Evolutionary conservation across 2,888 invertebrate species (phyloP).

Genomic region (Tachina fera): DNA sequence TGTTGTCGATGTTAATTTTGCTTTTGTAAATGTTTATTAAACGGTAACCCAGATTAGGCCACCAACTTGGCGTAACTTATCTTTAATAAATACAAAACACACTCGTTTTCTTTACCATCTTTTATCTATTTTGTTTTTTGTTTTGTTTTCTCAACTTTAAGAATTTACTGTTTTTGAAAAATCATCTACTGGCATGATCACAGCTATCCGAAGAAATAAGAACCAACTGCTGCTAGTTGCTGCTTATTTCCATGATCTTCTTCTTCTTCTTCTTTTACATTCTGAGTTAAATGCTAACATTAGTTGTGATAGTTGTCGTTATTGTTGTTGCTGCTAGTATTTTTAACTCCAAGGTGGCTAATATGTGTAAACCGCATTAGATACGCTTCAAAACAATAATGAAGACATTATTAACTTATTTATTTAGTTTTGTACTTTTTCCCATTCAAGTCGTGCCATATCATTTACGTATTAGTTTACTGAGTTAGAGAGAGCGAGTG

Average conservation of each 20-base stretch:
- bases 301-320: slow-evolving; percentile 31
- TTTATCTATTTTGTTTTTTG: slow-evolving; percentile 9
- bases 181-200: slow-evolving; percentile 48
- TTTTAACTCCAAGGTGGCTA: slow-evolving; percentile 76
- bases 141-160: slow-evolving; percentile 13
- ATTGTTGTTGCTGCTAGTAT: slow-evolving; percentile 25
- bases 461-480: slow-evolving; percentile 34
- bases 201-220: slow-evolving; percentile 8
- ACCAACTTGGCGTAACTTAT: slow-evolving; percentile 70
- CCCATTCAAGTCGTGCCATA: slow-evolving; percentile 14
- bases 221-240: slow-evolving; percentile 41
- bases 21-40: slow-evolving; percentile 59
- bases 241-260: neutral
- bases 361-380: slow-evolving; percentile 82
- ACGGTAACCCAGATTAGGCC: slow-evolving; percentile 66
- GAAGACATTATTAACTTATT: slow-evolving; percentile 82
- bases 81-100: slow-evolving; percentile 36
- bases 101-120: slow-evolving; percentile 18
- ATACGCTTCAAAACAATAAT: slow-evolving; percentile 81
- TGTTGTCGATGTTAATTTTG: slow-evolving; percentile 7
- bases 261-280: neutral
- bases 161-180: slow-evolving; percentile 46
- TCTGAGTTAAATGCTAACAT: slow-evolving; percentile 38
- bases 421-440: slow-evolving; percentile 72
- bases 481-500: neutral